These are phyloP conservation scores for Lerema accius DNA, from an alignment of 1,140 invertebrate species.

Conservation along the genomic window DNA sequence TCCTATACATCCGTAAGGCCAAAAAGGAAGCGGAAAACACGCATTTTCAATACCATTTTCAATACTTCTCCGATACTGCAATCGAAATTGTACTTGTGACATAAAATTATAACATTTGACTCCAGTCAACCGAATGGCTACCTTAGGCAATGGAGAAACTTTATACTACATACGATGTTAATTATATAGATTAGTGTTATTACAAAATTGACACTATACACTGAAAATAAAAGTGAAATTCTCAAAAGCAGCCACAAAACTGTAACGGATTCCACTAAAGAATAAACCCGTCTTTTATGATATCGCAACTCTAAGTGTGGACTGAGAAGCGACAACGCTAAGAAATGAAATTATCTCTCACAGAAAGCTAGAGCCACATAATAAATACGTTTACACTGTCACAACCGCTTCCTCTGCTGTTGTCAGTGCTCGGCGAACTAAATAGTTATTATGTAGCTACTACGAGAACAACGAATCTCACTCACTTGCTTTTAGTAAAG, in stretches of 20 bases:
- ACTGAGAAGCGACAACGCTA: slow-evolving; percentile 15
- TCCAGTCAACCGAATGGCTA: too few species aligned
- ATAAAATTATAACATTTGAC: too few species aligned
- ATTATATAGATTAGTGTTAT: too few species aligned
- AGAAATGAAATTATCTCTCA: slow-evolving; percentile 36
- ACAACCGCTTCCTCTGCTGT: slow-evolving; percentile 36
- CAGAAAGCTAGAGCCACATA: slow-evolving; percentile 36
- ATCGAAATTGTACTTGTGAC: too few species aligned
- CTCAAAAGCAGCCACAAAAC: slow-evolving; percentile 6
- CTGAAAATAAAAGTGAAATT: neutral
- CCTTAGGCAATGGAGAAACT: too few species aligned
- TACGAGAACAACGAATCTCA: slow-evolving; percentile 29
- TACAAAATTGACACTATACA: neutral
- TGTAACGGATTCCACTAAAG: slow-evolving; percentile 22
- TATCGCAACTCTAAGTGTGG: slow-evolving; percentile 27
- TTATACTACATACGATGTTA: too few species aligned
- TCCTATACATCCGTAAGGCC: too few species aligned
- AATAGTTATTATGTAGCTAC: slow-evolving; percentile 31
- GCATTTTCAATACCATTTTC: too few species aligned
- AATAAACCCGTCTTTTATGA: slow-evolving; percentile 7
- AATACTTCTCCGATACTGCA: too few species aligned
- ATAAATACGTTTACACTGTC: slow-evolving; percentile 41
- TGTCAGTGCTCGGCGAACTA: slow-evolving; percentile 38
- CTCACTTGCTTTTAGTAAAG: slow-evolving; percentile 14
- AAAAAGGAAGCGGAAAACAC: too few species aligned